Percentiles rank a stretch among this genome's conserved stretches.
phyloP scores from a whole-genome alignment of 2,797 vertebrate genomes.

The Sitta carolinensis region DNA sequence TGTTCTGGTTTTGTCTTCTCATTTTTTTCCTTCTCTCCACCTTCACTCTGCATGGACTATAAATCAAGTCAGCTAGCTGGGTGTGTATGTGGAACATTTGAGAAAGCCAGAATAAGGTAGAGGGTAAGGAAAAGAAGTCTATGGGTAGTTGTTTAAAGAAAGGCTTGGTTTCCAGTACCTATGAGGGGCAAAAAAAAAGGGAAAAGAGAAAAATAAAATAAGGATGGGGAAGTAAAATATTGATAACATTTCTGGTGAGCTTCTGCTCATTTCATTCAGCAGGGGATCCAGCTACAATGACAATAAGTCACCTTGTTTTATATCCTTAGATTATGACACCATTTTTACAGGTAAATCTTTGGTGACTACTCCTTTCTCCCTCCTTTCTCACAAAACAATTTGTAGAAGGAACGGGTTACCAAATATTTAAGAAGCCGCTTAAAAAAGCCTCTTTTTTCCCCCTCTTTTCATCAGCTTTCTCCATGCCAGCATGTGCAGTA shows the following conservation, averaged over 20 bases:
- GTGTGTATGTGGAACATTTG: neutral
- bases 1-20: neutral
- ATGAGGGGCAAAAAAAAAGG: neutral
- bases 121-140: neutral
- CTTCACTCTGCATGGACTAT: neutral
- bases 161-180: neutral
- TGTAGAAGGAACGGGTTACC: slow-evolving; percentile 4
- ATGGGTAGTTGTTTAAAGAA: neutral
- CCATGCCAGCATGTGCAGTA: slow-evolving; percentile 66
- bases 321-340: neutral
- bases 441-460: slow-evolving; percentile 63
- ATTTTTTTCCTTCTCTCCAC: neutral
- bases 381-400: neutral
- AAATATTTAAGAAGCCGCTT: slow-evolving; percentile 67
- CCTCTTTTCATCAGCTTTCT: slow-evolving; percentile 69
- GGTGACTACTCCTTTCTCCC: neutral
- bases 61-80: neutral
- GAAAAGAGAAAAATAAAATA: neutral
- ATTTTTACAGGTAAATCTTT: slow-evolving; percentile 25
- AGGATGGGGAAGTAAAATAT: neutral
- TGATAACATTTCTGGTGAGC: neutral
- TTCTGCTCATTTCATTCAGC: neutral
- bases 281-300: neutral
- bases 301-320: neutral
- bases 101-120: neutral